Conservation (phyloP, 2,797 vertebrate genomes). For the Manis crassicaudata region DNA sequence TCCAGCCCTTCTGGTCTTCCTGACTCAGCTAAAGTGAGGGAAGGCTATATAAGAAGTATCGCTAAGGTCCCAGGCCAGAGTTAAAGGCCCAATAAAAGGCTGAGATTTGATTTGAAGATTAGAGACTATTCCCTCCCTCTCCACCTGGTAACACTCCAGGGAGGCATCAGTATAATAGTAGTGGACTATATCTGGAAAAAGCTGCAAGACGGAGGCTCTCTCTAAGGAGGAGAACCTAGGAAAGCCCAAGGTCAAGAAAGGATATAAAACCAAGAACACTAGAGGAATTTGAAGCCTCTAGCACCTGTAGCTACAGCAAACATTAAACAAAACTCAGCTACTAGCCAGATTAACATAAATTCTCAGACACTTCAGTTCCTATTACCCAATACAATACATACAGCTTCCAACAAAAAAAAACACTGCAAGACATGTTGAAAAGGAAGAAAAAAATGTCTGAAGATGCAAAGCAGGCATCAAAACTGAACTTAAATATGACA, state of each 20-base stretch:
- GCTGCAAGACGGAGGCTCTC: background rate
- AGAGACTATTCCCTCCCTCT: background rate
- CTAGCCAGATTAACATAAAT: background rate
- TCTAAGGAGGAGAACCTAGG: background rate
- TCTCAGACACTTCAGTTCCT: background rate
- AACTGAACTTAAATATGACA: background rate
- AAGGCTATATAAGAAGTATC: background rate
- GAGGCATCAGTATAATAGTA: background rate
- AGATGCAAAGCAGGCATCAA: background rate
- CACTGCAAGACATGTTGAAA: background rate
- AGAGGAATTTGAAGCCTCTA: background rate
- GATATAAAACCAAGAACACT: background rate
- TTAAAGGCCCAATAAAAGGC: background rate
- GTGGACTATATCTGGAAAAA: background rate
- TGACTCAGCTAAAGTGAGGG: background rate
- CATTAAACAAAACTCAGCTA: background rate
- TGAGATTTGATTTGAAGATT: background rate
- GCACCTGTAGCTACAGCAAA: background rate
- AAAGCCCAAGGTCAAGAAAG: background rate
- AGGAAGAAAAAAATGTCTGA: background rate
- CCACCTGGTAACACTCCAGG: background rate
- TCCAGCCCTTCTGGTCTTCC: background rate
- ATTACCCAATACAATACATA: background rate
- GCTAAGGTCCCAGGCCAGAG: background rate
- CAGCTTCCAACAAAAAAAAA: background rate